phyloP scores from a whole-genome alignment of 2,113 vertebrate species.

The Bos taurus region DNA sequence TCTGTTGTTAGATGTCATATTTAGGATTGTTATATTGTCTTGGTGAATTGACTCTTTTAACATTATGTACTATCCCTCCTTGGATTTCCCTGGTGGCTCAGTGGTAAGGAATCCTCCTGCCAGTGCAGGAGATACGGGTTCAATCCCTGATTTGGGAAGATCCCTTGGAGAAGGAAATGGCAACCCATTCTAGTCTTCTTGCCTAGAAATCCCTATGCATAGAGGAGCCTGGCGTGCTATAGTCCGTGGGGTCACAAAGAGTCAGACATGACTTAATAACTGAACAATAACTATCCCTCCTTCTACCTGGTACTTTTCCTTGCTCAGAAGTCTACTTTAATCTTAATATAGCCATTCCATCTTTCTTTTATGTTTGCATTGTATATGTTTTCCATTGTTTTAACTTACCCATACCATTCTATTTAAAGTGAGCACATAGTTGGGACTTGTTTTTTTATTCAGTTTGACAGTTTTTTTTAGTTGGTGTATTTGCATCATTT shows the following conservation, averaged over 20 bases:
- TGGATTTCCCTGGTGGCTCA: neutral
- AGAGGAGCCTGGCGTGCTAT: neutral
- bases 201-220: neutral
- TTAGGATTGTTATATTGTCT: neutral
- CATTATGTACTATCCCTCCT: neutral
- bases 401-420: neutral
- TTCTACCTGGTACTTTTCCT: neutral
- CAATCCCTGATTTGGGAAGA: neutral
- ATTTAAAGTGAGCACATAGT: neutral
- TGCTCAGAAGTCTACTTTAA: conserved; percentile 1
- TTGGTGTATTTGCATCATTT: neutral
- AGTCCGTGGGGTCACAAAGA: neutral
- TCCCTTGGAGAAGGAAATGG: neutral
- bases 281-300: neutral
- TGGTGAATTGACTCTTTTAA: neutral
- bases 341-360: neutral
- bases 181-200: neutral
- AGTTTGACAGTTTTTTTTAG: neutral
- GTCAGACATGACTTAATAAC: neutral
- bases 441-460: neutral
- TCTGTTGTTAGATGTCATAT: neutral
- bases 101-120: neutral
- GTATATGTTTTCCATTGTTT: neutral
- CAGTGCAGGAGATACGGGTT: neutral
- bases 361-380: neutral